These are phyloP conservation scores for Diabrotica undecimpunctata DNA, from an alignment of 1,140 invertebrate species.

Conservation along the genomic window DNA sequence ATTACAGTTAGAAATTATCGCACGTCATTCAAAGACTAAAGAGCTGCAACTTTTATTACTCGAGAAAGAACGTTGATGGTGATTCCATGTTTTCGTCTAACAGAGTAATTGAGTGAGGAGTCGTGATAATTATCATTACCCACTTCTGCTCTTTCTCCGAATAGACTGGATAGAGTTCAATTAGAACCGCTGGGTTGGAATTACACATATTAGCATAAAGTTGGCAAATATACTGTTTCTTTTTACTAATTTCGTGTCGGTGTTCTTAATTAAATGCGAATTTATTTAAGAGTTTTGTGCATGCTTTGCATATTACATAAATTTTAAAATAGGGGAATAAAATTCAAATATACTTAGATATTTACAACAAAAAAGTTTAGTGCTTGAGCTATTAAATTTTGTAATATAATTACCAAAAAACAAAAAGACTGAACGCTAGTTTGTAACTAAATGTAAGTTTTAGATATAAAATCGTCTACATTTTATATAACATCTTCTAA, in stretches of 20 bases:
- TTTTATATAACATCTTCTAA: no score
- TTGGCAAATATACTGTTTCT: not conserved
- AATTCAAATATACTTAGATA: no score
- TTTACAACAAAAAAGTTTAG: no score
- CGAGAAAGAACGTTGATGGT: not conserved
- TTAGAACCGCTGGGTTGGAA: not conserved
- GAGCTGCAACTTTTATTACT: not conserved
- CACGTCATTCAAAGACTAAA: not conserved
- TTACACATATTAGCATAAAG: conserved; percentile 2
- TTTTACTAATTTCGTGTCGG: not conserved
- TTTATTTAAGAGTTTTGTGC: not conserved
- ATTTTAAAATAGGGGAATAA: no score
- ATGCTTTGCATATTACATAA: no score
- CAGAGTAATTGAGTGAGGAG: not conserved
- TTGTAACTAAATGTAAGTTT: no score
- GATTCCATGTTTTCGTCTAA: conserved; percentile 2
- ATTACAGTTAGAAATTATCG: not conserved
- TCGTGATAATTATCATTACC: conserved; percentile 2
- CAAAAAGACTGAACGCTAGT: no score
- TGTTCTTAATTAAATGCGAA: not conserved
- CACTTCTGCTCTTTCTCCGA: not conserved
- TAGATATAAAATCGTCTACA: no score
- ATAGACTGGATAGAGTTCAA: not conserved
- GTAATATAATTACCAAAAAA: no score
- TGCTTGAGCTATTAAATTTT: no score